Percentiles rank a stretch among this genome's conserved stretches.
These are phyloP conservation scores for Sphaeridia pumilis DNA, from an alignment of 2,888 invertebrate species.

Conservation along the genomic window DNA sequence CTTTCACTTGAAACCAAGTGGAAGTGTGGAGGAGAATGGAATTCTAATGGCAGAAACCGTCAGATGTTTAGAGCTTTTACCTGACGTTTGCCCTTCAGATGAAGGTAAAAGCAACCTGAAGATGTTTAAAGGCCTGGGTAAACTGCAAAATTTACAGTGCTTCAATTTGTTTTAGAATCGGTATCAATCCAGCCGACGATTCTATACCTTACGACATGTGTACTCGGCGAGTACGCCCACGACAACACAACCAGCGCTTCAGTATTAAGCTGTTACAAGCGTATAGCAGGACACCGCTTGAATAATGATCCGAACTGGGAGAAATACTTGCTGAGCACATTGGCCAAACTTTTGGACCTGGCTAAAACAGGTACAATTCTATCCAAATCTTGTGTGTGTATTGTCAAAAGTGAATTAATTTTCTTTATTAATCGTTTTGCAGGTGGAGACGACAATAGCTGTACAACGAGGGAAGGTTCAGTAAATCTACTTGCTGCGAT, in stretches of 20 bases:
- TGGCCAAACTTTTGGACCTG: conserved; percentile 79
- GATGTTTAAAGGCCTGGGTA: not conserved
- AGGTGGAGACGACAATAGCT: conserved; percentile 35
- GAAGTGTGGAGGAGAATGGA: conserved; percentile 28
- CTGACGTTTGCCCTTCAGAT: conserved; percentile 32
- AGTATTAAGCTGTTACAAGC: conserved; percentile 63
- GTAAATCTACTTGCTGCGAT: conserved; percentile 78
- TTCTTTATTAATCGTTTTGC: conserved; percentile 1
- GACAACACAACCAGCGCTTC: conserved; percentile 61
- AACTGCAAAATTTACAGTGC: not conserved
- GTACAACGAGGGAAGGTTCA: conserved; percentile 53
- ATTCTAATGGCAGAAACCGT: conserved; percentile 28
- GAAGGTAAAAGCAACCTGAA: conserved; percentile 3
- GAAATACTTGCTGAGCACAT: conserved; percentile 68
- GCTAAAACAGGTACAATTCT: conserved; percentile 53
- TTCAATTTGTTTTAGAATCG: conserved; percentile 49
- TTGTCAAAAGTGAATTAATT: not conserved
- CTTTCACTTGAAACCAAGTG: conserved; percentile 30
- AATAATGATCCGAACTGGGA: conserved; percentile 63
- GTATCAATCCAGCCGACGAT: conserved; percentile 80
- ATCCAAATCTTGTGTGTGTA: not conserved
- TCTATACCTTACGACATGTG: conserved; percentile 78
- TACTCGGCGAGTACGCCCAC: conserved; percentile 72
- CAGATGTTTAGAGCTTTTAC: conserved; percentile 27
- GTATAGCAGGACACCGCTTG: conserved; percentile 47